Conservation (phyloP, 2,797 vertebrate species). For the Semotilus atromaculatus region DNA sequence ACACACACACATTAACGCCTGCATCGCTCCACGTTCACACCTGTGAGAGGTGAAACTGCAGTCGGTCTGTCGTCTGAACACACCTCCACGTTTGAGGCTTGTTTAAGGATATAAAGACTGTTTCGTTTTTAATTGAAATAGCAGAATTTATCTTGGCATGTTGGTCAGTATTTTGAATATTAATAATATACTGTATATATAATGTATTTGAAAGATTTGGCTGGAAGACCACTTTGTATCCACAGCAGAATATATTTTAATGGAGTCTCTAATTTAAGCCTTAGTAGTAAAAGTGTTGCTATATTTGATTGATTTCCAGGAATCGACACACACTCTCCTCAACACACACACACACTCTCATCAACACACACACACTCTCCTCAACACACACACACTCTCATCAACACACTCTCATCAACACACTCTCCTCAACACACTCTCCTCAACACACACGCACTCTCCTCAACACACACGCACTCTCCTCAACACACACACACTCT, state of each 20-base stretch:
- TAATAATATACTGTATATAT: not conserved
- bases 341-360: too few relatives aligned
- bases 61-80: not conserved
- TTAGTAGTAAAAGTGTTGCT: not conserved
- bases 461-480: too few relatives aligned
- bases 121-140: not conserved
- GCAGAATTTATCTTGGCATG: not conserved
- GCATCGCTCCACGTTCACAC: slow-evolving; percentile 47
- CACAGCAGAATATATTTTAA: not conserved
- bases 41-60: not conserved
- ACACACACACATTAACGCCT: slow-evolving; percentile 12
- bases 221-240: not conserved
- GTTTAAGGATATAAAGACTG: not conserved
- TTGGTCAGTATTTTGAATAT: not conserved
- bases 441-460: too few relatives aligned
- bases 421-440: too few relatives aligned
- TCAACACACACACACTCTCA: too few relatives aligned
- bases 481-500: too few relatives aligned
- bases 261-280: not conserved
- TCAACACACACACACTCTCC: too few relatives aligned
- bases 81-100: not conserved
- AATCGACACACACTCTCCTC: too few relatives aligned
- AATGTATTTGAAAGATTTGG: not conserved
- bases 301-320: not conserved
- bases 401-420: too few relatives aligned